phyloP scores from a whole-genome alignment of 2,797 vertebrate species.

The Myotis planiceps region DNA sequence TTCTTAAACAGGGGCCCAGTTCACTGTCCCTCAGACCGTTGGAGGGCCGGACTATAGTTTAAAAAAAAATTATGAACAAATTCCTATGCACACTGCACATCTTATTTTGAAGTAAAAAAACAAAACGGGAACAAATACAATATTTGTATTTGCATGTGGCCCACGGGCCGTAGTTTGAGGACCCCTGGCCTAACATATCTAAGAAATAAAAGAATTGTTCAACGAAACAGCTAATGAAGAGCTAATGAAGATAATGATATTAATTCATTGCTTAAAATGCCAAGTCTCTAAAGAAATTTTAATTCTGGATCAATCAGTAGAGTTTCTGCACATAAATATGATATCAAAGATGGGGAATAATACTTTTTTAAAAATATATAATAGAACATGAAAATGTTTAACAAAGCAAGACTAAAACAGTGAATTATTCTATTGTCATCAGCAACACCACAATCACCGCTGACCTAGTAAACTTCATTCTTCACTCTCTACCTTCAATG shows the following conservation, averaged over 20 bases:
- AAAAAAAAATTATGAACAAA: too few species aligned
- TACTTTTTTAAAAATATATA: not conserved
- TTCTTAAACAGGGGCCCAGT: too few species aligned
- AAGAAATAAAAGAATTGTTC: slow-evolving; percentile 35
- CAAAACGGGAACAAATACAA: too few species aligned
- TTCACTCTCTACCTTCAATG: not conserved
- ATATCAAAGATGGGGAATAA: not conserved
- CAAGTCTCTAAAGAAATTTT: not conserved
- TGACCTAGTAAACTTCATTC: not conserved
- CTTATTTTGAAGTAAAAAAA: too few species aligned
- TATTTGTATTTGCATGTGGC: too few species aligned
- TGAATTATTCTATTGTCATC: not conserved
- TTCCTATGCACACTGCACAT: too few species aligned
- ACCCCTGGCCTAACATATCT: not conserved
- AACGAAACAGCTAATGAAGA: not conserved
- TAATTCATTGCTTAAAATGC: not conserved
- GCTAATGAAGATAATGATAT: not conserved
- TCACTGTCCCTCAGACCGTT: too few species aligned
- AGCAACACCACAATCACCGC: not conserved
- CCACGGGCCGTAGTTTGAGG: too few species aligned
- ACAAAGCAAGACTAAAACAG: slow-evolving; percentile 3
- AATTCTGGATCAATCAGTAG: not conserved
- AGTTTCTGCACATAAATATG: not conserved
- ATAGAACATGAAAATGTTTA: not conserved
- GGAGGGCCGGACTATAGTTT: too few species aligned